Evolutionary conservation across 2,113 vertebrate genomes (phyloP).

Genomic region (Pomatostomus ruficeps): DNA sequence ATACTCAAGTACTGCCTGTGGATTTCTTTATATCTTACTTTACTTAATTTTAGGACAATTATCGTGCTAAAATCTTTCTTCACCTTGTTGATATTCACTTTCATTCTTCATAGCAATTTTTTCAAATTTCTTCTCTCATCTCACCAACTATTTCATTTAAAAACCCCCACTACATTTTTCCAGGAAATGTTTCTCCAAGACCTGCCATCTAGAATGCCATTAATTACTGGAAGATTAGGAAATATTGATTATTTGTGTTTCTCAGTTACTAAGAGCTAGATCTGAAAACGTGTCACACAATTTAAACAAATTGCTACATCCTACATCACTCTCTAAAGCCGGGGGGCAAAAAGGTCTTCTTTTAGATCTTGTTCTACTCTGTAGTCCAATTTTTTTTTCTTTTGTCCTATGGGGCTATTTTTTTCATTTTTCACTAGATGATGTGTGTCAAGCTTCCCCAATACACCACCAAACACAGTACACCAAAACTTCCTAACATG

Average conservation of each 20-base stretch:
- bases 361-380: neutral
- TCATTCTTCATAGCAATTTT: neutral
- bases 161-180: neutral
- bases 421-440: neutral
- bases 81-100: neutral
- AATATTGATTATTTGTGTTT: neutral
- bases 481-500: neutral
- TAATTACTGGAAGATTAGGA: neutral
- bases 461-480: neutral
- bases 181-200: neutral
- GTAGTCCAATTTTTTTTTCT: neutral
- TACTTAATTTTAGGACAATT: neutral
- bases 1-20: neutral
- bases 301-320: neutral
- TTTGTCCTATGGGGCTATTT: neutral
- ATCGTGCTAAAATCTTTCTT: neutral
- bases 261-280: neutral
- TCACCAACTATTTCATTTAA: neutral
- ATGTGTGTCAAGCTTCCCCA: neutral
- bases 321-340: neutral
- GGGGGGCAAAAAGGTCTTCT: neutral
- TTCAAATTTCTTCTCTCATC: neutral
- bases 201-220: neutral
- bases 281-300: neutral
- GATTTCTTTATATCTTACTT: neutral